Evolutionary conservation across 2,888 invertebrate genomes (phyloP), one percentile per base, ranked within the genome.

Genomic region (Julus scandinavius): DNA sequence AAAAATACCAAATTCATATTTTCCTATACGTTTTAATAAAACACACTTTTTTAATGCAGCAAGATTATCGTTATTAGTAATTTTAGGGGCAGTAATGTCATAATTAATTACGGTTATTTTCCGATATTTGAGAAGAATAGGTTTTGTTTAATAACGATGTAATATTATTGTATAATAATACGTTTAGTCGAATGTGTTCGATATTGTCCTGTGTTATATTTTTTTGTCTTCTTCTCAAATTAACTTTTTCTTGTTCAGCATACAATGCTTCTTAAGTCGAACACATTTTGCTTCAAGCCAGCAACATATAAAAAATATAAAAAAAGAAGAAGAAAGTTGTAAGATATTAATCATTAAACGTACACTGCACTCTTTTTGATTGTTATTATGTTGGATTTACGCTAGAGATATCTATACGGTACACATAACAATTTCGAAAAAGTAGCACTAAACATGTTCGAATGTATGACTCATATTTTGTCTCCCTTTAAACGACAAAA

Each of bases 281-380:
- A 72, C 9, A 20, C n/a, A n/a, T 63, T 20, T 9, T 20, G 20
- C 63, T 20, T 20, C 63, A 20, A 72, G 11, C 63, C n/a, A 72
- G 20, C 63, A 72, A 72, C 63, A 20, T 29, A 45, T 7, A 20
- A 17, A 29, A 17, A 72, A 6, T 5, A 20, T 1, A 72, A 72
- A 72, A 72, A 72, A 72, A 20, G 54, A 29, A 17, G 63, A 72
- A 9, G 6, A 45, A 7, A 72, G 20, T 72, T 20, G 63, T 2
- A 72, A 72, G 63, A 72, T 72, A 72, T 72, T 72, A 72, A 72
- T 72, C 63, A 20, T 72, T 72, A 17, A 72, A 20, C 29, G 20
- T 2, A 72, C 20, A 20, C 63, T 72, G 63, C 63, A 72, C 63
- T 72, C 45, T 20, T 72, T 72, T 20, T 72, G 20, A 72, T 72